These are phyloP conservation scores for Rutpela maculata DNA, from an alignment of 2,888 invertebrate genomes.

Conservation along the genomic window DNA sequence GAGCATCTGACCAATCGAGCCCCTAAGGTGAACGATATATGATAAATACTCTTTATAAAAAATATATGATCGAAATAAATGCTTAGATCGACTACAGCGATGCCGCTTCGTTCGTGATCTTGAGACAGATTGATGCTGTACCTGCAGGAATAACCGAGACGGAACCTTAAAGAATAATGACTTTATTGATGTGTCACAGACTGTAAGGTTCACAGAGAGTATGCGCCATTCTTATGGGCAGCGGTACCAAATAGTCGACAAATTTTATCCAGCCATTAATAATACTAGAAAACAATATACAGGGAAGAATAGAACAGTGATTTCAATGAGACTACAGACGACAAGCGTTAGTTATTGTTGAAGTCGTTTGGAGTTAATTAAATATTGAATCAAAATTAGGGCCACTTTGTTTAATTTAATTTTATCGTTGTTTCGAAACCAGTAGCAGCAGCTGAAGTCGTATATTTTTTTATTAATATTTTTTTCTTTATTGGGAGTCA, in stretches of 20 bases:
- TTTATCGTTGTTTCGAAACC: neutral
- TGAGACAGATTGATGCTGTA: slow-evolving; percentile 58
- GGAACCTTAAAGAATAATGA: slow-evolving; percentile 62
- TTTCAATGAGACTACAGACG: neutral
- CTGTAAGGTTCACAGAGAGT: slow-evolving; percentile 48
- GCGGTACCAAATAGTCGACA: slow-evolving; percentile 26
- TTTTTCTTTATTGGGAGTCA: no score
- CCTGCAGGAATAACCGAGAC: slow-evolving; percentile 54
- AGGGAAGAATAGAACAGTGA: neutral
- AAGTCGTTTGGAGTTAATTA: neutral
- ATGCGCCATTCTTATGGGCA: slow-evolving; percentile 27
- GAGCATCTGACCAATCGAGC: slow-evolving; percentile 45
- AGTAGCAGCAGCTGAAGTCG: no score
- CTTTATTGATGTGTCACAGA: slow-evolving; percentile 66
- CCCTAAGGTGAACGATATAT: slow-evolving; percentile 67
- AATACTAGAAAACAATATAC: neutral
- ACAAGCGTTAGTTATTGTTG: neutral
- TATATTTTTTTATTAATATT: no score
- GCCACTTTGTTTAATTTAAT: neutral
- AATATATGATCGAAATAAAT: slow-evolving; percentile 70
- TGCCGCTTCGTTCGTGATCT: slow-evolving; percentile 63
- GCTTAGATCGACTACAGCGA: slow-evolving; percentile 65
- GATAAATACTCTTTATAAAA: slow-evolving; percentile 69
- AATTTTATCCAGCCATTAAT: neutral
- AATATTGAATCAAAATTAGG: neutral